Evolutionary conservation across 2,888 invertebrate genomes (phyloP), one percentile per base, ranked within the genome.

Genomic region (Pollenia amentaria): DNA sequence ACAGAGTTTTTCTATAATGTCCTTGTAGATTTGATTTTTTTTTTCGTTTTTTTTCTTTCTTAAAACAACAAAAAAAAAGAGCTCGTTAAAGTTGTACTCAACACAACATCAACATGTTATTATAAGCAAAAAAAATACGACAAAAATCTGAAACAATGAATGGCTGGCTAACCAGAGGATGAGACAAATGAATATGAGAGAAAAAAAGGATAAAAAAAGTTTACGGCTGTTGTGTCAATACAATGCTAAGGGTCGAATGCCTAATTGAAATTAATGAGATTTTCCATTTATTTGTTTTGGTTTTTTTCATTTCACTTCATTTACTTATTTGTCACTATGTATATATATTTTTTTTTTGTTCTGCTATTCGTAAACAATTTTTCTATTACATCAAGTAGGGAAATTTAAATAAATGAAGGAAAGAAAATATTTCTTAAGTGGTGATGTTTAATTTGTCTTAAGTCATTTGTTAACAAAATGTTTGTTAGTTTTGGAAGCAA

Each of bases 251-350:
- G 87, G 87, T 87, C 87, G 80, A 87, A 84, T 81, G 80, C 69
- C 84, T 87, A 87, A 87, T 87, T 87, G 87, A 87, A 87, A 87
- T 87, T 87, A 87, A 87, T 87, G 87, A 87, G 84, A 87, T 87
- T 87, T 87, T 84, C 84, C 77, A 84, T 87, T 87, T 87, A 84
- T 84, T 87, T 80, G 84, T 65, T 84, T 84, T 80, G 87, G 77
- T 87, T 87, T 77, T 53, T 81, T 67, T 29, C 53, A 69, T 76
- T 75, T 75, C 64, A 67, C 46, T 72, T 16, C 18, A 18, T 29
- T 83, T 64, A 40, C 16, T 69, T 62, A 16, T 38, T 42, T 67
- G 48, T 78, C 40, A 12, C 18, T 73, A 1, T 21, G 29, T 29
- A 6, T 29, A 29, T 29, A 29, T 29, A n/a, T 40, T 62, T 18